Percentiles rank a stretch among this genome's conserved stretches.
These are phyloP conservation scores for Ormia ochracea DNA, from an alignment of 2,888 invertebrate genomes.

Conservation along the genomic window DNA sequence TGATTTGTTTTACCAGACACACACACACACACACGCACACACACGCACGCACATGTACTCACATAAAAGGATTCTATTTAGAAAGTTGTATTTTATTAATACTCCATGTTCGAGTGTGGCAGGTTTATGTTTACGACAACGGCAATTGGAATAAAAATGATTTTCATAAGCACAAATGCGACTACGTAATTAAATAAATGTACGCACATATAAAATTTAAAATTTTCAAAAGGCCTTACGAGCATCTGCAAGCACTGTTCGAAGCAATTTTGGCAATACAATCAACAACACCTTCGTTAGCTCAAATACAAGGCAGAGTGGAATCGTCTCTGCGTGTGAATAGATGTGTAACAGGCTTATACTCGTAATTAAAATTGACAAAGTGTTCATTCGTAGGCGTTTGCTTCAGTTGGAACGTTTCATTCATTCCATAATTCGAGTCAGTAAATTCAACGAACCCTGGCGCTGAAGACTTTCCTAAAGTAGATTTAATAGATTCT, in stretches of 20 bases:
- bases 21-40: not conserved
- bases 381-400: constrained; percentile 58
- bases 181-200: not conserved
- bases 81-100: constrained; percentile 1
- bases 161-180: not conserved
- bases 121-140: constrained; percentile 2
- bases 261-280: not conserved
- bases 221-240: not conserved
- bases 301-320: not conserved
- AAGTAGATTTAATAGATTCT: not conserved
- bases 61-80: not conserved
- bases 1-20: constrained; percentile 22
- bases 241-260: not conserved
- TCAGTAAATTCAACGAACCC: not conserved
- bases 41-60: not conserved
- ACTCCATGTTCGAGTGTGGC: constrained; percentile 8
- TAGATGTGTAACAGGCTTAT: constrained; percentile 9
- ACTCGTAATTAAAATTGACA: constrained; percentile 64
- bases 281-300: not conserved
- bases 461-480: constrained; percentile 4
- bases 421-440: not conserved
- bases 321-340: not conserved
- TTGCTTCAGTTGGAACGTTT: constrained; percentile 15
- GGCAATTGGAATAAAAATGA: not conserved
- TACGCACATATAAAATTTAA: not conserved